Percentiles rank a stretch among this genome's conserved stretches.
Evolutionary conservation across 2,797 vertebrate genomes (phyloP).

Genomic region (Percopsis omiscomaycus): DNA sequence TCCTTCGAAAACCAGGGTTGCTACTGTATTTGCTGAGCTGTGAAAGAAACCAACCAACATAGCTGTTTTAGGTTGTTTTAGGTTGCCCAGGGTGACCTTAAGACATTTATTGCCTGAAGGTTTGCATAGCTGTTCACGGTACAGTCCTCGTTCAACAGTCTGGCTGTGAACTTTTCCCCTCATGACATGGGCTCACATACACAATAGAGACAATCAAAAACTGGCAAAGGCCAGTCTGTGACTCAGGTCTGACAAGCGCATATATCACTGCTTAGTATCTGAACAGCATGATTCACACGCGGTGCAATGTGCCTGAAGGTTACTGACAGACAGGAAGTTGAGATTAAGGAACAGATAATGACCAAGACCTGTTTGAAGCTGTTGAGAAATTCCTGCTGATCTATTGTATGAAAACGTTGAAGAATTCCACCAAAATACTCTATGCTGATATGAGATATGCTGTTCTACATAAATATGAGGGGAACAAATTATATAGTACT

Average conservation of each 20-base stretch:
- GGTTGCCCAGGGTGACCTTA: neutral
- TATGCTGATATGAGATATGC: neutral
- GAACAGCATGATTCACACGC: constrained; percentile 19
- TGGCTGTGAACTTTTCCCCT: neutral
- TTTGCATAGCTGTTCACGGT: neutral
- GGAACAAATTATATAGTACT: too few relatives aligned
- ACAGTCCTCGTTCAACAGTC: neutral
- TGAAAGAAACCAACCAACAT: constrained; percentile 1
- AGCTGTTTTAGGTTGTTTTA: neutral
- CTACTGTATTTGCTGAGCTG: neutral
- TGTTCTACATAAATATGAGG: neutral
- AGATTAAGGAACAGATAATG: constrained; percentile 5
- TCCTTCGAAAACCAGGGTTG: neutral
- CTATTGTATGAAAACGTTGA: neutral
- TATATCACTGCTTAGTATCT: constrained; percentile 3
- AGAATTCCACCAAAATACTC: neutral
- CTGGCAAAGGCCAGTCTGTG: neutral
- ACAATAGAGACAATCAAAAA: neutral
- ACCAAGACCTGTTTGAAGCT: neutral
- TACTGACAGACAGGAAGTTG: constrained; percentile 18
- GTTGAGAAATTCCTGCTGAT: neutral
- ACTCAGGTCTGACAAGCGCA: constrained; percentile 14
- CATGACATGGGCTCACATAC: neutral
- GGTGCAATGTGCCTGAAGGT: neutral
- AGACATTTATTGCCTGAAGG: neutral